phyloP scores from a whole-genome alignment of 2,888 invertebrate species.

The Rosalia funebris region DNA sequence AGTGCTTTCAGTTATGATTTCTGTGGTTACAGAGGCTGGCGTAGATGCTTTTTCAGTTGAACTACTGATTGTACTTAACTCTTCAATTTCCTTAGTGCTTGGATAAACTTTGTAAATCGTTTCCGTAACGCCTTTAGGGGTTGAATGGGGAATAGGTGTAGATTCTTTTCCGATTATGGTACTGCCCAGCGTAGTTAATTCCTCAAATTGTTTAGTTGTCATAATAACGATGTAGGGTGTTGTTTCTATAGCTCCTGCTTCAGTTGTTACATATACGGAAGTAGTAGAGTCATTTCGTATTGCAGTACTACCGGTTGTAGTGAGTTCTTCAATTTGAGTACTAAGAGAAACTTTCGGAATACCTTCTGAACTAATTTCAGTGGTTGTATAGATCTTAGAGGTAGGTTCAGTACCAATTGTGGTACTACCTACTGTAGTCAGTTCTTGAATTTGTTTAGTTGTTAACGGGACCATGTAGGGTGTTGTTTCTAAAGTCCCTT shows the following conservation, averaged over 20 bases:
- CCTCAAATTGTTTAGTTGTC: conserved; percentile 4
- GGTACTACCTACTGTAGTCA: conserved; percentile 28
- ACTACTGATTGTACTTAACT: conserved; percentile 28
- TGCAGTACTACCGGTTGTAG: neutral
- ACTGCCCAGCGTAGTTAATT: conserved; percentile 12
- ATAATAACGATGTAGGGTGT: neutral
- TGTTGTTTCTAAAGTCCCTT: conserved; percentile 15
- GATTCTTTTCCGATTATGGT: conserved; percentile 9
- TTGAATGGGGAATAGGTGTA: neutral
- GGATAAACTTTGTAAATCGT: conserved; percentile 29
- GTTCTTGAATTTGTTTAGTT: conserved; percentile 32
- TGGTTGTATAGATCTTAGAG: neutral
- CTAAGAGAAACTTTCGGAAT: too few species aligned
- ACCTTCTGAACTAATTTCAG: conserved; percentile 31
- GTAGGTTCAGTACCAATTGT: neutral
- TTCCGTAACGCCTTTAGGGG: conserved; percentile 6
- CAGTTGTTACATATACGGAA: conserved; percentile 9
- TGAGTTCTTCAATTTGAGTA: too few species aligned
- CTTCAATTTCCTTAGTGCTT: conserved; percentile 32
- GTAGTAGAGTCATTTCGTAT: neutral
- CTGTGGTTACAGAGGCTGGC: conserved; percentile 1
- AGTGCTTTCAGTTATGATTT: neutral
- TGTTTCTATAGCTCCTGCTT: conserved; percentile 13
- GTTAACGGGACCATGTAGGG: conserved; percentile 34
- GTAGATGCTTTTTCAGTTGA: neutral